These are phyloP conservation scores for Meiosimyza decipiens DNA, from an alignment of 2,888 invertebrate species.

Conservation along the genomic window DNA sequence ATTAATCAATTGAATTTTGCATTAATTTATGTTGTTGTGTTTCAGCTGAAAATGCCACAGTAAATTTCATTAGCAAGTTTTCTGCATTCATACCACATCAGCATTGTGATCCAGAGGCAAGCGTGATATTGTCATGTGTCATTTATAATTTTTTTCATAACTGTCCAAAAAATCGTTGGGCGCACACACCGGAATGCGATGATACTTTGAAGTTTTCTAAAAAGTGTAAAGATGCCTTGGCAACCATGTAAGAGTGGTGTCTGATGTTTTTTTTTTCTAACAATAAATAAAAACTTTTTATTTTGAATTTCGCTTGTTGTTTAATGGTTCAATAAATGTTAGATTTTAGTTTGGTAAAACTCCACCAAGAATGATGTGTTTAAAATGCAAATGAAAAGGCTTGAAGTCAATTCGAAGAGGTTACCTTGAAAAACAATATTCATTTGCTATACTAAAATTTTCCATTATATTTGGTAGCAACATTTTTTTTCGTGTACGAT, in stretches of 20 bases:
- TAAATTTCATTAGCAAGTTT: not conserved
- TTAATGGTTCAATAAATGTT: too few species aligned
- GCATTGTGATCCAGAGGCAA: constrained; percentile 49
- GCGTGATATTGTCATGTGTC: constrained; percentile 54
- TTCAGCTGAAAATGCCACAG: constrained; percentile 48
- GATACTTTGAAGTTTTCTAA: constrained; percentile 51
- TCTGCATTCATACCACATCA: constrained; percentile 44
- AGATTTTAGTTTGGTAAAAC: too few species aligned
- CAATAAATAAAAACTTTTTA: too few species aligned
- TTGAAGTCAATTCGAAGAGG: too few species aligned
- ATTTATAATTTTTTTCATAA: constrained; percentile 54
- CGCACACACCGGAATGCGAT: constrained; percentile 50
- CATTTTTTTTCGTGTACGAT: too few species aligned
- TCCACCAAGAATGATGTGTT: too few species aligned
- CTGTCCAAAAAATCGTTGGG: constrained; percentile 54
- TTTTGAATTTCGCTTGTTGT: too few species aligned
- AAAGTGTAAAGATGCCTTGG: constrained; percentile 53
- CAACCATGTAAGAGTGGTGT: constrained; percentile 49
- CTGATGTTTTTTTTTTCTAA: too few species aligned
- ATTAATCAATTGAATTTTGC: not conserved
- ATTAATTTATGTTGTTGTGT: not conserved
- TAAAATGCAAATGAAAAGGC: too few species aligned
- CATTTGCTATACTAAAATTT: too few species aligned
- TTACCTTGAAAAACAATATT: too few species aligned
- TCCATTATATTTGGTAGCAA: too few species aligned